phyloP scores from a whole-genome alignment of 2,113 vertebrate genomes.

The Anarrhichthys ocellatus region DNA sequence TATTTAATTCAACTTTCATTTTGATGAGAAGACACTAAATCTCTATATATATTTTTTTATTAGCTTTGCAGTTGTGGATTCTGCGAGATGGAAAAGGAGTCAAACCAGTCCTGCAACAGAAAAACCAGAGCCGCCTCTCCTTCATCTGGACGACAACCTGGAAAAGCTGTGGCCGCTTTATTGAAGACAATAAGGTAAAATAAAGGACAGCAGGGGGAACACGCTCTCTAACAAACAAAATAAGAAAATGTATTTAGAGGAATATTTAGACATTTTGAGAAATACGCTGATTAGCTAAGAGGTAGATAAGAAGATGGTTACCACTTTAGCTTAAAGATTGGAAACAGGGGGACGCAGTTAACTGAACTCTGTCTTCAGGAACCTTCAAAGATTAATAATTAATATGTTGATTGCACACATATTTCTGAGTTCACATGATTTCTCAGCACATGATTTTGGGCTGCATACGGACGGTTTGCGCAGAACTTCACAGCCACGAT shows the following conservation, averaged over 20 bases:
- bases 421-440: too few species aligned
- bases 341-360: too few species aligned
- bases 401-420: too few species aligned
- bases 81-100: slow-evolving; percentile 26
- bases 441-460: too few species aligned
- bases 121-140: background rate
- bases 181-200: slow-evolving; percentile 64
- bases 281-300: background rate
- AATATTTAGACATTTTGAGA: background rate
- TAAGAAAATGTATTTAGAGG: background rate
- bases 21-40: background rate
- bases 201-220: background rate
- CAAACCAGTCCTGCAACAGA: background rate
- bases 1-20: background rate
- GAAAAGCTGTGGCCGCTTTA: slow-evolving; percentile 23
- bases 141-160: slow-evolving; percentile 8
- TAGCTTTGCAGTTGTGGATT: slow-evolving; percentile 18
- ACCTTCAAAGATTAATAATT: too few species aligned
- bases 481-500: too few species aligned
- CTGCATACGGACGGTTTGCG: too few species aligned
- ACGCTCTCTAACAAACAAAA: background rate
- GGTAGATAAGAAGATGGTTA: background rate
- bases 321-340: background rate
- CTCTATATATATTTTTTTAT: background rate
- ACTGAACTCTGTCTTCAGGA: too few species aligned